These are phyloP conservation scores for Paedocypris sp. DNA, from an alignment of 2,113 vertebrate species.

Conservation along the genomic window DNA sequence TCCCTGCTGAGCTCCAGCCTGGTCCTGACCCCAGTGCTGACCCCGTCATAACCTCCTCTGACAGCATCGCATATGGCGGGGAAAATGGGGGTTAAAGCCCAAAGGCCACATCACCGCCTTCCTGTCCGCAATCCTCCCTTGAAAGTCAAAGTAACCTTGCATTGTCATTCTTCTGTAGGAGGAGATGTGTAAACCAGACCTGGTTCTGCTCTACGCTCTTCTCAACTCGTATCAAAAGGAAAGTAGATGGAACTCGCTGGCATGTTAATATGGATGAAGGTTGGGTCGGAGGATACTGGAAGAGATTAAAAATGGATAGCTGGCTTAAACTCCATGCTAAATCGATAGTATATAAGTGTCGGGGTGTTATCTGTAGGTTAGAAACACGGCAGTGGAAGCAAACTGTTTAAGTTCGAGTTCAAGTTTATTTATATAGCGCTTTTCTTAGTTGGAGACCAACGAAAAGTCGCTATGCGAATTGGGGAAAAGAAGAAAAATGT, in stretches of 20 bases:
- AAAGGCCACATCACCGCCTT: slow-evolving; percentile 30
- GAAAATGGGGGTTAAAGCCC: slow-evolving; percentile 41
- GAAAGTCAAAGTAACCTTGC: slow-evolving; percentile 32
- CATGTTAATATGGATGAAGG: slow-evolving; percentile 25
- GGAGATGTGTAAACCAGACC: not conserved
- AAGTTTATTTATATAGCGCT: no score
- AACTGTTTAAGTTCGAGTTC: no score
- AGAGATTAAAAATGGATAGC: not conserved
- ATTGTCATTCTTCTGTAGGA: slow-evolving; percentile 21
- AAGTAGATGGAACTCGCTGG: not conserved
- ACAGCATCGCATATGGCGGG: slow-evolving; percentile 36
- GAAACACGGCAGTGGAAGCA: no score
- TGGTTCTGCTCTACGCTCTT: slow-evolving; percentile 10
- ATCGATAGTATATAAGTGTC: slow-evolving; percentile 4
- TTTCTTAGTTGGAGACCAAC: no score
- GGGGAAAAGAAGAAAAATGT: no score
- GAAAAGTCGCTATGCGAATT: no score
- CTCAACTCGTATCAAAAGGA: not conserved
- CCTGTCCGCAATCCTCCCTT: not conserved
- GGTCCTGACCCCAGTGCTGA: slow-evolving; percentile 22
- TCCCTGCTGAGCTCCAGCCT: slow-evolving; percentile 32
- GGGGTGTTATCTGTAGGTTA: not conserved
- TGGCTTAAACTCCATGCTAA: not conserved
- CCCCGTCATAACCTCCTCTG: slow-evolving; percentile 40
- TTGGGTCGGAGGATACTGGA: slow-evolving; percentile 4